phyloP scores from a whole-genome alignment of 2,797 vertebrate genomes.

The Scleropages formosus region DNA sequence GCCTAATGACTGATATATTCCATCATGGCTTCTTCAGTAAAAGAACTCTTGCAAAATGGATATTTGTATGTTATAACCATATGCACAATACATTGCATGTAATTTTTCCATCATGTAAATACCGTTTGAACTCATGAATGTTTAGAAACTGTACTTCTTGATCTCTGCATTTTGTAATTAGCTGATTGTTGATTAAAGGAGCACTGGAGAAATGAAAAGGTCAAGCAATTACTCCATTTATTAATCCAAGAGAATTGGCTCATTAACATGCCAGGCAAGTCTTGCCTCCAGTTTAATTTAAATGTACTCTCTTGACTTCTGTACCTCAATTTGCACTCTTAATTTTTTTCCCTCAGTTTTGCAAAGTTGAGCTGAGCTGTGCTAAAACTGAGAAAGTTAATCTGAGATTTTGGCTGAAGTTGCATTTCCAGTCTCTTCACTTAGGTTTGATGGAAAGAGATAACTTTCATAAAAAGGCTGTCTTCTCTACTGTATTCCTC shows the following conservation, averaged over 20 bases:
- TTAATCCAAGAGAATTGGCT: constrained; percentile 66
- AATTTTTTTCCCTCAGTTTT: constrained; percentile 60
- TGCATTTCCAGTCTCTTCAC: constrained; percentile 19
- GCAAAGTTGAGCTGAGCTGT: constrained; percentile 38
- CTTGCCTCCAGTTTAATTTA: constrained; percentile 62
- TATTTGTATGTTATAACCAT: no score
- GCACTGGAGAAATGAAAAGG: constrained; percentile 55
- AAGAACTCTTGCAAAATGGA: no score
- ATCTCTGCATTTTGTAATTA: constrained; percentile 60
- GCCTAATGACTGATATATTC: no score
- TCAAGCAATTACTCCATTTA: constrained; percentile 65
- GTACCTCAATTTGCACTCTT: constrained; percentile 64
- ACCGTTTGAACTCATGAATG: constrained; percentile 9
- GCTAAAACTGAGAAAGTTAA: constrained; percentile 22
- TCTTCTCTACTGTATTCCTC: neutral
- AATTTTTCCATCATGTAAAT: neutral
- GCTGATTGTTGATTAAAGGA: constrained; percentile 63
- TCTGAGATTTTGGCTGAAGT: constrained; percentile 7
- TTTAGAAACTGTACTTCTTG: constrained; percentile 1
- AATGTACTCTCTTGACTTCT: constrained; percentile 61
- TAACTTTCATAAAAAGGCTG: neutral
- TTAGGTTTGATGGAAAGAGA: constrained; percentile 24
- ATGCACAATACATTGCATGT: neutral
- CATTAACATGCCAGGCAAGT: constrained; percentile 62
- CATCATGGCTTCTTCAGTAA: no score